Evolutionary conservation across 2,113 vertebrate species (phyloP).

Genomic region (Ahaetulla prasina): DNA sequence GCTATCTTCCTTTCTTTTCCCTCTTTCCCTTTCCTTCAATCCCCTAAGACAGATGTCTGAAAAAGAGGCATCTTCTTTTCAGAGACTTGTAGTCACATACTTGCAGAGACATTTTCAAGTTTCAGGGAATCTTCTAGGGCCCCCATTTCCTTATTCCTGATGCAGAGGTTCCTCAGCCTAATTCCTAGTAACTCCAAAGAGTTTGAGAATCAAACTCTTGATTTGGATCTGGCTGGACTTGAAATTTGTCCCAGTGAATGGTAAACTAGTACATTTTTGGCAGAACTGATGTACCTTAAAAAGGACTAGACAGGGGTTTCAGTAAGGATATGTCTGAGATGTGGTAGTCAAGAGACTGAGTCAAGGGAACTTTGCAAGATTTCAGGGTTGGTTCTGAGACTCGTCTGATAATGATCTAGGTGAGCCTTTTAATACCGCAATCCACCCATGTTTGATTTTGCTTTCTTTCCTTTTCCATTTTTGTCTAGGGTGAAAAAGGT

Average conservation of each 20-base stretch:
- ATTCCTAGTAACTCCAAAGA: neutral
- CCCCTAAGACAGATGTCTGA: neutral
- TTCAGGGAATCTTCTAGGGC: neutral
- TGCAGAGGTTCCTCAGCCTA: neutral
- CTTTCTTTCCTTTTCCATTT: conserved; percentile 5
- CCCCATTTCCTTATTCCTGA: neutral
- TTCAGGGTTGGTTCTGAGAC: neutral
- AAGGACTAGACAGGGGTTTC: neutral
- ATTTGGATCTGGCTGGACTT: neutral
- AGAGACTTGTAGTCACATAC: neutral
- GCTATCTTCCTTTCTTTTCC: neutral
- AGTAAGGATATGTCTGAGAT: neutral
- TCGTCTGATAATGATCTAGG: neutral
- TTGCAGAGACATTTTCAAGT: neutral
- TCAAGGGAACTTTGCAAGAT: neutral
- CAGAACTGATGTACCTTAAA: neutral
- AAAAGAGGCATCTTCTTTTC: neutral
- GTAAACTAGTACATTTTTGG: neutral
- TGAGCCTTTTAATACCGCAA: neutral
- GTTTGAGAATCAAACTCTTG: neutral
- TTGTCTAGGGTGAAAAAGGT: conserved; percentile 81
- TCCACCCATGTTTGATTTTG: neutral
- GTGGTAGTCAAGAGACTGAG: neutral
- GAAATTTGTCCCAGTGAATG: neutral
- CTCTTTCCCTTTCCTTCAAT: neutral